Percentiles rank a stretch among this genome's conserved stretches.
Evolutionary conservation across 1,140 invertebrate species (phyloP).

Genomic region (Drosophila baimaii): DNA sequence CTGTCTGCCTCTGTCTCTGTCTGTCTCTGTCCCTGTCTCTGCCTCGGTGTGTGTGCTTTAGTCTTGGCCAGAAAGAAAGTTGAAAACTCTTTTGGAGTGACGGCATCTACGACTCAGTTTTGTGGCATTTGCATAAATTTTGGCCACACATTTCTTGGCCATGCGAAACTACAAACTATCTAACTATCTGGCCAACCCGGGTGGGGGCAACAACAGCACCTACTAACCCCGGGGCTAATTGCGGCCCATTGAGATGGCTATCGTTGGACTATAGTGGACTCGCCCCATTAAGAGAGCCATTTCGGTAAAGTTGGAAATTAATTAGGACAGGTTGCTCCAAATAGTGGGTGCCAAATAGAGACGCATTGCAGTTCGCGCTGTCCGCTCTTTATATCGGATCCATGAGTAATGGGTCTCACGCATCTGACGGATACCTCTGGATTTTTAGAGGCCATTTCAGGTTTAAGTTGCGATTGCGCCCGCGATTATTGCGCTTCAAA

Average conservation of each 20-base stretch:
- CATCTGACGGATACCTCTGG: conserved; percentile 17
- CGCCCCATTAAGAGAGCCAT: conserved; percentile 70
- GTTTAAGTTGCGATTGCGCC: conserved; percentile 59
- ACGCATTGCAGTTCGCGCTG: conserved; percentile 41
- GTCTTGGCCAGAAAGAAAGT: conserved; percentile 72
- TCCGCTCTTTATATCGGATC: conserved; percentile 12
- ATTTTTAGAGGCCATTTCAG: conserved; percentile 54
- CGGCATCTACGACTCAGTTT: conserved; percentile 25
- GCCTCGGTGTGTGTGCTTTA: conserved; percentile 27
- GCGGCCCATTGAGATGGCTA: conserved; percentile 63
- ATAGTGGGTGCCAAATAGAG: conserved; percentile 59
- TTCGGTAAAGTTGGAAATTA: conserved; percentile 71
- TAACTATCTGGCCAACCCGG: background rate
- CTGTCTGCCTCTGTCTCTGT: conserved; percentile 15
- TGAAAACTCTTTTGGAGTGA: conserved; percentile 53
- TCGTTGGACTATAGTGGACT: conserved; percentile 34
- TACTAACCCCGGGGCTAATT: conserved; percentile 36
- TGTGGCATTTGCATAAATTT: conserved; percentile 75
- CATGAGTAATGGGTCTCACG: conserved; percentile 44
- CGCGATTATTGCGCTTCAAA: conserved; percentile 54
- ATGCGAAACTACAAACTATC: conserved; percentile 58
- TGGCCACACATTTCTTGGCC: conserved; percentile 72
- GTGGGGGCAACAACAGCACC: conserved; percentile 5
- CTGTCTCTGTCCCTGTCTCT: conserved; percentile 4
- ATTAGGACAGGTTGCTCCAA: conserved; percentile 71